These are phyloP conservation scores for Chromobotia macracanthus DNA, from an alignment of 2,797 vertebrate species.

Conservation along the genomic window DNA sequence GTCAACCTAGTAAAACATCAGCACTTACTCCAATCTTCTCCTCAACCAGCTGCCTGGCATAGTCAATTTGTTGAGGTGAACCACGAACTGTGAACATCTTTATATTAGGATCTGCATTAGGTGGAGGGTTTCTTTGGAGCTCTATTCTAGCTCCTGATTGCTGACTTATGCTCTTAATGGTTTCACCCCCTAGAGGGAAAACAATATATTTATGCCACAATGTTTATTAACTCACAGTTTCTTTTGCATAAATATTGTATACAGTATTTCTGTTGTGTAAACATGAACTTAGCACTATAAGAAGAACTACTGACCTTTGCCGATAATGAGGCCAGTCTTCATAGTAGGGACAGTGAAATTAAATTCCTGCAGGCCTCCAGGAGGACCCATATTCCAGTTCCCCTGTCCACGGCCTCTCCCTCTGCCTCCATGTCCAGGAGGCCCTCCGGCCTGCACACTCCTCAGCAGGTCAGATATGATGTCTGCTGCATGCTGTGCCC, in stretches of 20 bases:
- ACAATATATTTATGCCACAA: too few species aligned
- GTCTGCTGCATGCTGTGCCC: conserved; percentile 95
- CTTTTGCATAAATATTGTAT: too few species aligned
- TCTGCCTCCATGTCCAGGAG: conserved; percentile 87
- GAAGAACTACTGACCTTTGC: conserved; percentile 82
- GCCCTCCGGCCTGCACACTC: conserved; percentile 94
- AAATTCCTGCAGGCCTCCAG: conserved; percentile 97
- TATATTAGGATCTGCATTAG: conserved; percentile 95
- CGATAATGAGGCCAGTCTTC: conserved; percentile 98
- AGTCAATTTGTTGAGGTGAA: conserved; percentile 97
- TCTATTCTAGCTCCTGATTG: conserved; percentile 97
- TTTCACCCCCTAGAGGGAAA: conserved; percentile 88
- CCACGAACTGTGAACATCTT: conserved; percentile 98
- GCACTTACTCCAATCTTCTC: conserved; percentile 95
- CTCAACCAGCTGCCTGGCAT: conserved; percentile 95
- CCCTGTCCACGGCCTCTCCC: conserved; percentile 95
- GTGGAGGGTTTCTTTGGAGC: conserved; percentile 96
- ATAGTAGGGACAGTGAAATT: conserved; percentile 97
- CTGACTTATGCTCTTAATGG: conserved; percentile 98
- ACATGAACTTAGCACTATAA: background rate
- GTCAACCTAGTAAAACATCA: background rate
- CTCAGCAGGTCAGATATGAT: conserved; percentile 95
- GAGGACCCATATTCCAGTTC: conserved; percentile 99
- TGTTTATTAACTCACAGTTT: background rate
- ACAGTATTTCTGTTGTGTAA: too few species aligned